Base-by-base conservation (phyloP, 2,888 invertebrate genomes). In the Scaptodrosophila latifasciaeformis region DNA sequence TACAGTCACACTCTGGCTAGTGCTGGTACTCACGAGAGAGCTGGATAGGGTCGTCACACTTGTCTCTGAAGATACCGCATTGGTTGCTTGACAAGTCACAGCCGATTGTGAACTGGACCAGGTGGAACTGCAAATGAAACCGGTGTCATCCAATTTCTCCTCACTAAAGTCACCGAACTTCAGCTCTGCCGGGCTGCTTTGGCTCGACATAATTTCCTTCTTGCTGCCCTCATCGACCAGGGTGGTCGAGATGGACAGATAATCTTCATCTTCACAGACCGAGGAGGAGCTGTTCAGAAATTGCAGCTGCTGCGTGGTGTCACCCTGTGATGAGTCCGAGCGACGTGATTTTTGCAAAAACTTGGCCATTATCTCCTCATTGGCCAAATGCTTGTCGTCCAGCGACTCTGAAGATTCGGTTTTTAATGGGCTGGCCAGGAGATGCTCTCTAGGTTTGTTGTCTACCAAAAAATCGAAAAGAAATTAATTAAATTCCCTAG, bases 251-350 rank as follows among this genome's bases (percentile, higher is more conserved):
- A n/a, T n/a, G n/a, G n/a, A n/a, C n/a, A 54, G 2, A 7, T 24
- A 24, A 7, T 5, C 7, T 7, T 70, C 79, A 6, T 82, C 82
- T 31, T 81, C 84, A 48, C 78, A 81, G 2, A 72, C 69, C 2
- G 84, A 83, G 43, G 82, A 70, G 29, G 82, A 82, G 54, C 83
- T 84, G 48, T 84, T 84, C 0, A 84, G 69, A 50, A 84, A 83
- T 51, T 84, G 70, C 35, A 83, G 21, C 50, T 70, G 68, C 18
- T 75, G 78, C 2, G 67, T 55, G 18, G 62, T 54, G 1, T 42
- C 39, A 13, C 31, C 46, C 24, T 50, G 59, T 12, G 3, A 5
- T 31, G 18, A 3, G n/a, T 43, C 29, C 4, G 10, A 30, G 18
- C 15, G 12, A n/a, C 6, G 10, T 35, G 40, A 12, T 35, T 51